phyloP scores from a whole-genome alignment of 2,888 invertebrate species.

The Leptarthrus brevirostris region DNA sequence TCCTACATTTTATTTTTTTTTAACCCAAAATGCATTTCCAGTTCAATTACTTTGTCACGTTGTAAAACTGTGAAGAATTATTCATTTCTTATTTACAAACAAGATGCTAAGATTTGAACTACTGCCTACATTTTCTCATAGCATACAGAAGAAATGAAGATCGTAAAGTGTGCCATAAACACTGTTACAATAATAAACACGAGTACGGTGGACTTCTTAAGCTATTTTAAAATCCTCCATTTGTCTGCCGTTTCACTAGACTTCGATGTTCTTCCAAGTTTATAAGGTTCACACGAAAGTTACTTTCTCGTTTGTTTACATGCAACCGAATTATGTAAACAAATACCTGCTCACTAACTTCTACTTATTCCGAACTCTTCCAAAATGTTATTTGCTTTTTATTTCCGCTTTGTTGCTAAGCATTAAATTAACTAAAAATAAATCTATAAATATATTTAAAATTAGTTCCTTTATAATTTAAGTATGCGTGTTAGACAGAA shows the following conservation, averaged over 20 bases:
- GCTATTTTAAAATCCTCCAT: not conserved
- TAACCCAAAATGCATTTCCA: too few relatives aligned
- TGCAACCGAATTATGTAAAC: not conserved
- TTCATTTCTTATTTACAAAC: not conserved
- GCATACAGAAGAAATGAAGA: not conserved
- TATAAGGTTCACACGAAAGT: not conserved
- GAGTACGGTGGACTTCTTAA: conserved; percentile 3
- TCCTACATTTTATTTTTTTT: too few relatives aligned
- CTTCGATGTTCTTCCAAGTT: not conserved
- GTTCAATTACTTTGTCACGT: too few relatives aligned
- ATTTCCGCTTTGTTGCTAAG: too few relatives aligned
- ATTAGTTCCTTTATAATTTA: too few relatives aligned
- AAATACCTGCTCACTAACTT: not conserved
- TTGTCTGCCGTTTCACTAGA: not conserved
- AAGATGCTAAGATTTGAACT: not conserved
- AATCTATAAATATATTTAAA: too few relatives aligned
- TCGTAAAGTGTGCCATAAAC: conserved; percentile 51
- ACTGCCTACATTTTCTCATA: not conserved
- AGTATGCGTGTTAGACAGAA: too few relatives aligned
- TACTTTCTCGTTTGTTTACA: not conserved
- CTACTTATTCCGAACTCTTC: too few relatives aligned
- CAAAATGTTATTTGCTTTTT: not conserved
- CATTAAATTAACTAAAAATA: too few relatives aligned
- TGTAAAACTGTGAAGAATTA: not conserved
- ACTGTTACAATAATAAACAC: conserved; percentile 44